These are phyloP conservation scores for Progne subis DNA, from an alignment of 2,113 vertebrate genomes.

Conservation along the genomic window DNA sequence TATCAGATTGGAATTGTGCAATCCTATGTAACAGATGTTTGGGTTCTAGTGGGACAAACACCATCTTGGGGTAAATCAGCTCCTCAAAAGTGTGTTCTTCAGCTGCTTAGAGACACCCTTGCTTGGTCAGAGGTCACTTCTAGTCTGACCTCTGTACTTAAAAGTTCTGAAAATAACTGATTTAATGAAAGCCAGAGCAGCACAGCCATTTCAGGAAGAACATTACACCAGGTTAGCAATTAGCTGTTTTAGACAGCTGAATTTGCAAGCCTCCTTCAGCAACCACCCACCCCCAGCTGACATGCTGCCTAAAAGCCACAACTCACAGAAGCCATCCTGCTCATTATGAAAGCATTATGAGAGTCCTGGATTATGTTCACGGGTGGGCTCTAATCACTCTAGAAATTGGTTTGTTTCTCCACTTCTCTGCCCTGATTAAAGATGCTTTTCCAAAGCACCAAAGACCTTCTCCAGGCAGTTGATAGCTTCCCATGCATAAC, in stretches of 20 bases:
- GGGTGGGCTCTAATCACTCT: accelerated
- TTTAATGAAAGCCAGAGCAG: neutral
- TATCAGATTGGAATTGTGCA: neutral
- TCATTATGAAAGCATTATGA: neutral
- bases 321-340: neutral
- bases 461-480: neutral
- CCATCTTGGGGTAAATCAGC: neutral
- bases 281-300: neutral
- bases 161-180: neutral
- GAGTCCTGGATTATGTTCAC: neutral
- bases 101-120: neutral
- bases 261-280: neutral
- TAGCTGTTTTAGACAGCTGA: neutral
- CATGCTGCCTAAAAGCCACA: neutral
- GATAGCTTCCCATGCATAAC: neutral
- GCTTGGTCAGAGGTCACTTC: neutral
- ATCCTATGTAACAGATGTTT: neutral
- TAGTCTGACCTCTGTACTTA: neutral
- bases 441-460: neutral
- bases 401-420: neutral
- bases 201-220: neutral
- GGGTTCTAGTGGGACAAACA: neutral
- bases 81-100: neutral
- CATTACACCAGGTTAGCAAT: neutral
- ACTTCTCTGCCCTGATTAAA: neutral